phyloP scores from a whole-genome alignment of 2,888 invertebrate species.

The Sarcophaga variegata region DNA sequence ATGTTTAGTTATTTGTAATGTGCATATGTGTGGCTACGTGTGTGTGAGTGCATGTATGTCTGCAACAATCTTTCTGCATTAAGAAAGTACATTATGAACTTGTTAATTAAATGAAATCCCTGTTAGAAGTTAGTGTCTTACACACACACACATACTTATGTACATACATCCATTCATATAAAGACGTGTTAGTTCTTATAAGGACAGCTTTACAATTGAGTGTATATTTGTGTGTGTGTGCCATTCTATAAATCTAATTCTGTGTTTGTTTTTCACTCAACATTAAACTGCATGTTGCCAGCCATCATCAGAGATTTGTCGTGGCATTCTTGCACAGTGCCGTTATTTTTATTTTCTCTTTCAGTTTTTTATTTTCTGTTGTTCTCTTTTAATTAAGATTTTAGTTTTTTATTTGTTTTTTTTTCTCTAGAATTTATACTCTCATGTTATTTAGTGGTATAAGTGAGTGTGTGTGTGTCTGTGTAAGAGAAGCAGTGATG shows the following conservation, averaged over 20 bases:
- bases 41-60: background rate
- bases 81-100: conserved; percentile 35
- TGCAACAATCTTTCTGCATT: conserved; percentile 43
- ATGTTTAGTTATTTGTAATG: no score
- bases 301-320: background rate
- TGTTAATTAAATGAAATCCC: conserved; percentile 59
- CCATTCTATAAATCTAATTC: conserved; percentile 8
- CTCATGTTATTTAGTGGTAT: background rate
- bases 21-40: background rate
- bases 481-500: background rate
- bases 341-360: background rate
- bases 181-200: background rate
- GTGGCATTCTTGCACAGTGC: conserved; percentile 9
- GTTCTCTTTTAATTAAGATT: conserved; percentile 40
- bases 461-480: background rate
- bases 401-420: background rate
- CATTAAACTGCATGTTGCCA: background rate
- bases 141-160: background rate
- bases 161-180: background rate
- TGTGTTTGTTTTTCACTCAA: background rate
- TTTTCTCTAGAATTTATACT: background rate
- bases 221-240: no score
- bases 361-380: background rate
- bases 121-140: conserved; percentile 13
- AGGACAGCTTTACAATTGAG: background rate